Percentiles rank a stretch among this genome's conserved stretches.
phyloP scores from a whole-genome alignment of 2,797 vertebrate genomes.

The Malacoctenus gilli region DNA sequence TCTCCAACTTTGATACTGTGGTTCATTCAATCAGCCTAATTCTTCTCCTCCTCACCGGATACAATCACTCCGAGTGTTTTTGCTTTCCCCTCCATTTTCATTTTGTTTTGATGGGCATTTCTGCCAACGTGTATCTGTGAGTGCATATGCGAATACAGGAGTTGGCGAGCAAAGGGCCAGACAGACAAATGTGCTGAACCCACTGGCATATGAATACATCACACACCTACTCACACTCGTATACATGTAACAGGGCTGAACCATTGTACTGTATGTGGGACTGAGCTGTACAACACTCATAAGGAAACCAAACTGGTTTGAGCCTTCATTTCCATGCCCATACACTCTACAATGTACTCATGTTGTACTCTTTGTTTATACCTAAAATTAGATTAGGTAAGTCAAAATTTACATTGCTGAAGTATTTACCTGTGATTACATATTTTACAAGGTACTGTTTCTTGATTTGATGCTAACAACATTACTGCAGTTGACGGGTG shows the following conservation, averaged over 20 bases:
- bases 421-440: constrained; percentile 44
- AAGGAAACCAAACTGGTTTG: constrained; percentile 54
- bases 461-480: constrained; percentile 45
- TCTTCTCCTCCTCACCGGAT: constrained; percentile 62
- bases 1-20: constrained; percentile 63
- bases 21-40: constrained; percentile 62
- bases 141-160: constrained; percentile 34
- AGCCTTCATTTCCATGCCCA: constrained; percentile 52
- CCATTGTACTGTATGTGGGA: constrained; percentile 62
- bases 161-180: constrained; percentile 45
- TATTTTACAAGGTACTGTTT: constrained; percentile 53
- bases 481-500: constrained; percentile 32
- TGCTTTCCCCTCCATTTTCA: constrained; percentile 8
- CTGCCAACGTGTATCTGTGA: constrained; percentile 23
- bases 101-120: constrained; percentile 32
- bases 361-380: constrained; percentile 49
- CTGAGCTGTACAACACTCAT: constrained; percentile 50
- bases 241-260: constrained; percentile 63
- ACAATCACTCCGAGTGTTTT: constrained; percentile 45
- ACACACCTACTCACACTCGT: constrained; percentile 59
- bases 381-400: constrained; percentile 37
- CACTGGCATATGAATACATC: constrained; percentile 59
- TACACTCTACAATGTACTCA: constrained; percentile 36
- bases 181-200: constrained; percentile 55
- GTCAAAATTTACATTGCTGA: constrained; percentile 55